Evolutionary conservation across 2,113 vertebrate species (phyloP).

Genomic region (Chaenocephalus aceratus): DNA sequence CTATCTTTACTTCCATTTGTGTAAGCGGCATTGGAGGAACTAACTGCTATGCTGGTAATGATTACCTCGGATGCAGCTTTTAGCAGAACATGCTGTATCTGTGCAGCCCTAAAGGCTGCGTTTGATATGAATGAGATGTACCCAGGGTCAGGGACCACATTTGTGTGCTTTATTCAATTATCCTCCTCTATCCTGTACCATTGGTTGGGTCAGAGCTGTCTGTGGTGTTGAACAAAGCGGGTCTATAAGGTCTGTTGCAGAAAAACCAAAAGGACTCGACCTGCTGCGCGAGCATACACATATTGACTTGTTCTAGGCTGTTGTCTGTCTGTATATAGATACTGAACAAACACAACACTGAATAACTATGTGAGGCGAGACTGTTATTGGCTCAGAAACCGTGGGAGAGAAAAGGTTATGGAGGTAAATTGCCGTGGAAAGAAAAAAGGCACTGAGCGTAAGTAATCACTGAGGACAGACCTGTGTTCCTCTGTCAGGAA

Average conservation of each 20-base stretch:
- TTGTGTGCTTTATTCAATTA: neutral
- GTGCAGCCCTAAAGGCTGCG: neutral
- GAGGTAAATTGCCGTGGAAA: slow-evolving; percentile 44
- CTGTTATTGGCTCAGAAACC: slow-evolving; percentile 16
- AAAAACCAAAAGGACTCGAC: neutral
- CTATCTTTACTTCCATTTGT: neutral
- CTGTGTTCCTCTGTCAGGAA: slow-evolving; percentile 60
- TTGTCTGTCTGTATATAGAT: slow-evolving; percentile 15
- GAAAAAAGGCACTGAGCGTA: slow-evolving; percentile 38
- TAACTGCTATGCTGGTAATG: neutral
- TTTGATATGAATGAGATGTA: neutral
- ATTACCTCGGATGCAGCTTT: neutral
- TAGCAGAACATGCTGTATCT: neutral
- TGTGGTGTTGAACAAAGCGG: slow-evolving; percentile 53
- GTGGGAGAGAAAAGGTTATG: neutral
- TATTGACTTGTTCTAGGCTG: slow-evolving; percentile 1
- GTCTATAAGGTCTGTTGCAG: neutral
- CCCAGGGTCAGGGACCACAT: neutral
- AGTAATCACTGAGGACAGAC: slow-evolving; percentile 64
- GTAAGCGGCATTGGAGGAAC: neutral
- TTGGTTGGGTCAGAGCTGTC: slow-evolving; percentile 50
- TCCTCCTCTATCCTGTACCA: neutral
- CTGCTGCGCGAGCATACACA: slow-evolving; percentile 15
- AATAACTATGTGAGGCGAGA: slow-evolving; percentile 45
- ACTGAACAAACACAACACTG: slow-evolving; percentile 28